Evolutionary conservation across 1,140 invertebrate species (phyloP).

Genomic region (Heliconius hewitsoni): DNA sequence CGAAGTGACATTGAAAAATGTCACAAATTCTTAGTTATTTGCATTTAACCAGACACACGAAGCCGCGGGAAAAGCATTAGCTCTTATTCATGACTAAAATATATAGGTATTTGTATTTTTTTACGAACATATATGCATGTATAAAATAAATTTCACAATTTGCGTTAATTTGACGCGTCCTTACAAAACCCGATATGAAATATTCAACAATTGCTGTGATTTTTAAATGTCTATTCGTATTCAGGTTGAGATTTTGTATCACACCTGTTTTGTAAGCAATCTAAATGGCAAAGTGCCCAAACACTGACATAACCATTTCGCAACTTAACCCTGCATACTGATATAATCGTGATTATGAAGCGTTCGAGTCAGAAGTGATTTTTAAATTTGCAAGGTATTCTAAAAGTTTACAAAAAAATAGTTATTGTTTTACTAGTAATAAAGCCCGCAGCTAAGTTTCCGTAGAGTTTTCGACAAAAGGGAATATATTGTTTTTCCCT

Average conservation of each 20-base stretch:
- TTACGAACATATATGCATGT: not conserved
- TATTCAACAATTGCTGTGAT: slow-evolving; percentile 55
- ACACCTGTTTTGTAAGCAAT: slow-evolving; percentile 54
- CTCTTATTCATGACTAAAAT: no score
- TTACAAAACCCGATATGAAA: slow-evolving; percentile 60
- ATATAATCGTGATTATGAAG: slow-evolving; percentile 32
- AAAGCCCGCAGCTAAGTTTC: no score
- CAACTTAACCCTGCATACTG: slow-evolving; percentile 42
- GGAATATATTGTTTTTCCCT: no score
- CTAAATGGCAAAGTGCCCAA: slow-evolving; percentile 56
- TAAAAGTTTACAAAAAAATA: no score
- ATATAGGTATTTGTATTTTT: no score
- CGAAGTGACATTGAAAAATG: no score
- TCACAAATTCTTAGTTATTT: no score
- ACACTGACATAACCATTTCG: slow-evolving; percentile 39
- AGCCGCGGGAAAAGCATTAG: no score
- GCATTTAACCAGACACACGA: no score
- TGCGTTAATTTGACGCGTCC: slow-evolving; percentile 47
- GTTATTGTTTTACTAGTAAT: no score
- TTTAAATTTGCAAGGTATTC: not conserved
- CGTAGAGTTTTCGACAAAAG: no score
- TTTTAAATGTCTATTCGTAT: slow-evolving; percentile 52
- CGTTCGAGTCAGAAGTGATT: not conserved
- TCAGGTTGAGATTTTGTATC: slow-evolving; percentile 58
- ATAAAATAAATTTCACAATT: slow-evolving; percentile 43